Conservation (phyloP, 1,140 invertebrate genomes). For the Drosophila eugracilis region DNA sequence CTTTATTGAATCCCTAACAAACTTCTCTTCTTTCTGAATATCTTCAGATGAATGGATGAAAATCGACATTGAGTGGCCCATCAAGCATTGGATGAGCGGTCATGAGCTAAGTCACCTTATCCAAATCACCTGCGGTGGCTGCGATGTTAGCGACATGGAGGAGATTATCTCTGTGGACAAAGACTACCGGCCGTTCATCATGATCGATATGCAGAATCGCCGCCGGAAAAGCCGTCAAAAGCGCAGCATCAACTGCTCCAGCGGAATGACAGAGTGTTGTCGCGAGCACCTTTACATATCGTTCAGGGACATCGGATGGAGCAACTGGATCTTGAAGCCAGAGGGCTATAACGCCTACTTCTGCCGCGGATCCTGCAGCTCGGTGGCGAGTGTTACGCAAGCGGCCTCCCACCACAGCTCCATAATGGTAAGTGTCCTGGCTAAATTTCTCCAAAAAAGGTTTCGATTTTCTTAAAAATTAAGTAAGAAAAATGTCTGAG, state of each 20-base stretch:
- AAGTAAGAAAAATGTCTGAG: neutral
- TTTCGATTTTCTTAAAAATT: neutral
- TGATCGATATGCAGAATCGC: conserved; percentile 89
- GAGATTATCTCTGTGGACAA: conserved; percentile 86
- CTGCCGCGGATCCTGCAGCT: conserved; percentile 91
- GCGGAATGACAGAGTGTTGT: conserved; percentile 91
- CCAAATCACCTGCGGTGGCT: conserved; percentile 91
- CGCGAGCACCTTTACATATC: conserved; percentile 92
- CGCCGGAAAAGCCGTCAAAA: conserved; percentile 86
- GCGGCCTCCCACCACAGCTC: conserved; percentile 89
- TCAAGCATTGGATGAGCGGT: conserved; percentile 90
- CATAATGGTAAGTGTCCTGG: conserved; percentile 87
- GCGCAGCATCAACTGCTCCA: conserved; percentile 89
- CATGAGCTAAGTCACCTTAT: conserved; percentile 88
- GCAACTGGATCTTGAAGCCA: conserved; percentile 94
- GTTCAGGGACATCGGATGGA: conserved; percentile 94
- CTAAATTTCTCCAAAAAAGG: too few relatives aligned
- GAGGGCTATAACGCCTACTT: conserved; percentile 93
- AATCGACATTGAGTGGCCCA: conserved; percentile 90
- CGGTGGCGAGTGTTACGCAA: conserved; percentile 88
- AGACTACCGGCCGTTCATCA: conserved; percentile 89
- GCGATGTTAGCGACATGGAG: conserved; percentile 86
- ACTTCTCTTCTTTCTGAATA: conserved; percentile 1
- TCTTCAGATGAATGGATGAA: conserved; percentile 91
- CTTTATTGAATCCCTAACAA: neutral